phyloP scores from a whole-genome alignment of 2,797 vertebrate species.

The Catostomus latipinnis region DNA sequence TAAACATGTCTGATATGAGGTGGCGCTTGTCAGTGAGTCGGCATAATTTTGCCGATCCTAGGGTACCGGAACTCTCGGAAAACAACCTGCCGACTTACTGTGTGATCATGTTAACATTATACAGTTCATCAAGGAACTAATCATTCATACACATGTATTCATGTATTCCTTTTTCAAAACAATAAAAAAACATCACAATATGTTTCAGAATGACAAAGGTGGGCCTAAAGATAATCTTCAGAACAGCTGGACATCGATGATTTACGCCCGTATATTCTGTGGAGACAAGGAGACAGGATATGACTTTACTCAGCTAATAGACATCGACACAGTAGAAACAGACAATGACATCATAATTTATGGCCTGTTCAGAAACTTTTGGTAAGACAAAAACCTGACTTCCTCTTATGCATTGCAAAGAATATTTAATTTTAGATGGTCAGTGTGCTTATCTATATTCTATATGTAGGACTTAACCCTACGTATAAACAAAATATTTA shows the following conservation, averaged over 20 bases:
- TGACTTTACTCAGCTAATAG: conserved; percentile 71
- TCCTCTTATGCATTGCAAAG: neutral
- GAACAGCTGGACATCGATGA: conserved; percentile 74
- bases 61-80: too few relatives aligned
- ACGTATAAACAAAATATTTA: too few relatives aligned
- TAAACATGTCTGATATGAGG: too few relatives aligned
- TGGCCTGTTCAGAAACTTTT: conserved; percentile 77
- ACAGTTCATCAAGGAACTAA: too few relatives aligned
- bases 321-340: conserved; percentile 62
- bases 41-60: too few relatives aligned
- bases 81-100: too few relatives aligned
- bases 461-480: too few relatives aligned
- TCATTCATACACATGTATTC: too few relatives aligned
- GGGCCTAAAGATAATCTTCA: conserved; percentile 70
- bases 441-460: neutral
- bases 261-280: conserved; percentile 74
- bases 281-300: conserved; percentile 50
- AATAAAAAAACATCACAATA: neutral
- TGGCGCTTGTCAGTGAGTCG: too few relatives aligned
- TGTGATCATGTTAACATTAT: too few relatives aligned
- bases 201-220: conserved; percentile 70
- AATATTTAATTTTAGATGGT: neutral
- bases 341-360: conserved; percentile 66
- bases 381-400: conserved; percentile 62
- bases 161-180: too few relatives aligned